Percentiles rank a stretch among this genome's conserved stretches.
Conservation (phyloP, 1,140 invertebrate genomes). For the Drosophila insularis region DNA sequence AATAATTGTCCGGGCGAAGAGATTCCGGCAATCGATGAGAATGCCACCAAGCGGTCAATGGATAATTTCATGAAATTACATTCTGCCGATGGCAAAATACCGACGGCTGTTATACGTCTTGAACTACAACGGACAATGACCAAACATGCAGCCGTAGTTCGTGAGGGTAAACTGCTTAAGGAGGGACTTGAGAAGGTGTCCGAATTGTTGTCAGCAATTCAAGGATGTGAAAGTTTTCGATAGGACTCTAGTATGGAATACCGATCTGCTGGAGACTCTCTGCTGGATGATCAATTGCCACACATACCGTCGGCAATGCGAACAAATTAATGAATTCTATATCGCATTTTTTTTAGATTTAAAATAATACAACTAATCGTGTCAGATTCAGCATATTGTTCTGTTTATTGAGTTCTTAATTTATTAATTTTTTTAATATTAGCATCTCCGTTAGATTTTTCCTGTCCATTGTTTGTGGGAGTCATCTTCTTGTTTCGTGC, state of each 20-base stretch:
- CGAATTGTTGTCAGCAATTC: constrained; percentile 87
- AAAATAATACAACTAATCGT: no score
- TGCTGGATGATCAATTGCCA: constrained; percentile 90
- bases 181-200: constrained; percentile 88
- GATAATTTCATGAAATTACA: constrained; percentile 93
- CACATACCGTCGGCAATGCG: constrained; percentile 94
- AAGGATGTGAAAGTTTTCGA: constrained; percentile 85
- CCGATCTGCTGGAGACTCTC: constrained; percentile 96
- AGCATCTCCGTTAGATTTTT: no score
- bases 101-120: constrained; percentile 93
- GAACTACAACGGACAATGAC: constrained; percentile 99
- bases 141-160: constrained; percentile 97
- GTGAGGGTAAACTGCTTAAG: constrained; percentile 92
- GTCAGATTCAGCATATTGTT: no score
- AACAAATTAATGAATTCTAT: constrained; percentile 86
- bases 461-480: neutral
- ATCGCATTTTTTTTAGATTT: no score
- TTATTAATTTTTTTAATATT: no score
- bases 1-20: constrained; percentile 90
- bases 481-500: constrained; percentile 45
- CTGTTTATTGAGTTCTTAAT: no score
- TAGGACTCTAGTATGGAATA: constrained; percentile 95
- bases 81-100: constrained; percentile 89
- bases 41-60: constrained; percentile 94
- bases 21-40: constrained; percentile 87